A percentile compares a stretch with the other conserved stretches of the same genome.
Conservation (phyloP, 2,113 vertebrate genomes). For the Phaethornis superciliosus region DNA sequence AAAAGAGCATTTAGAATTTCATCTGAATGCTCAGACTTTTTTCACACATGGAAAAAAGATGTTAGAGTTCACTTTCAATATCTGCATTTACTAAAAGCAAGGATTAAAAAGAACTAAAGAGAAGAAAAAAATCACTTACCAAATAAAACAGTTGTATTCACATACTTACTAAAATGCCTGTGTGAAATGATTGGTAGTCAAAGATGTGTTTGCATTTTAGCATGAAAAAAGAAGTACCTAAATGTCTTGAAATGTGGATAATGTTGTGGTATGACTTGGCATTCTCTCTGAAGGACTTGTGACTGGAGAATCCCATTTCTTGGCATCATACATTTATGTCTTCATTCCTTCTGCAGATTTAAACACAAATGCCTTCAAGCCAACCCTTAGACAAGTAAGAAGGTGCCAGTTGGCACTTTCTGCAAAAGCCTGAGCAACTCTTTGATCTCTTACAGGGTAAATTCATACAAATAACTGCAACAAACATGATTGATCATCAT, state of each 20-base stretch:
- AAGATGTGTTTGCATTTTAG: not conserved
- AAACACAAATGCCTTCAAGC: not conserved
- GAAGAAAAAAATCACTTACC: not conserved
- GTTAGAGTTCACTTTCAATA: not conserved
- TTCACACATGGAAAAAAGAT: not conserved
- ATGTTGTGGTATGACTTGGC: not conserved
- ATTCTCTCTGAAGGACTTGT: not conserved
- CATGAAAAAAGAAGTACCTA: not conserved
- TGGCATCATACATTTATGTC: not conserved
- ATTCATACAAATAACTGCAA: not conserved
- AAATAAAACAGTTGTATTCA: not conserved
- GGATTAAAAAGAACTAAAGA: not conserved
- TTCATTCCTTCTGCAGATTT: not conserved
- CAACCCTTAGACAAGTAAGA: slow-evolving; percentile 1
- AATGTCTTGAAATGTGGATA: not conserved
- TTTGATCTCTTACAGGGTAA: not conserved
- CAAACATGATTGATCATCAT: slow-evolving; percentile 29
- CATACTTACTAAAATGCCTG: not conserved
- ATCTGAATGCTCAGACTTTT: not conserved
- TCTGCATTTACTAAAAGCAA: not conserved
- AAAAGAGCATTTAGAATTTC: not conserved
- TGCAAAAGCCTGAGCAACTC: not conserved
- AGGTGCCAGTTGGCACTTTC: slow-evolving; percentile 6
- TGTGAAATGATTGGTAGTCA: not conserved
- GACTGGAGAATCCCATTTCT: not conserved